Conservation (phyloP, 2,113 vertebrate species). For the Phrynosoma platyrhinos region DNA sequence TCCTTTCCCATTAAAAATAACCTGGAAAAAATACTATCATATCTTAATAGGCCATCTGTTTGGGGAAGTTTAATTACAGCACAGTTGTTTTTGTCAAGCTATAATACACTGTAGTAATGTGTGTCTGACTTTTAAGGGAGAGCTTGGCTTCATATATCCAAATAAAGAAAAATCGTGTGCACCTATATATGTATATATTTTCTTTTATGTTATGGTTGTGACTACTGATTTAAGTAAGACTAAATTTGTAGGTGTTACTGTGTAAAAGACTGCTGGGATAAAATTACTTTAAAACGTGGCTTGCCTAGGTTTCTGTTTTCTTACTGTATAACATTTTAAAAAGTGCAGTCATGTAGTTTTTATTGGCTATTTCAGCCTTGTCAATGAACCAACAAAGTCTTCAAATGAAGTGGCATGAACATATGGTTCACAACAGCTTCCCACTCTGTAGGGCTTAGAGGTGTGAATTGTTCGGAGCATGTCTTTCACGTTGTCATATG, state of each 20-base stretch:
- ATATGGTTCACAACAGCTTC: not conserved
- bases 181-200: not conserved
- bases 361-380: not conserved
- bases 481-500: accelerated
- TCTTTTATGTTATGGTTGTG: not conserved
- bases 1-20: too few relatives aligned
- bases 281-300: not conserved
- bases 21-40: too few relatives aligned
- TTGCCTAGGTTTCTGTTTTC: not conserved
- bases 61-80: too few relatives aligned
- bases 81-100: too few relatives aligned
- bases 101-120: too few relatives aligned
- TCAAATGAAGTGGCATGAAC: not conserved
- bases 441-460: not conserved
- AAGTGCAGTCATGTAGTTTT: not conserved
- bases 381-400: not conserved
- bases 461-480: not conserved
- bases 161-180: not conserved
- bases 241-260: not conserved
- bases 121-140: too few relatives aligned
- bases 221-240: not conserved
- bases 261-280: not conserved
- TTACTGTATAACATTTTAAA: not conserved
- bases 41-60: too few relatives aligned
- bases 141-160: too few relatives aligned